Base-by-base conservation (phyloP, 2,888 invertebrate genomes). In the Lapara coniferarum region DNA sequence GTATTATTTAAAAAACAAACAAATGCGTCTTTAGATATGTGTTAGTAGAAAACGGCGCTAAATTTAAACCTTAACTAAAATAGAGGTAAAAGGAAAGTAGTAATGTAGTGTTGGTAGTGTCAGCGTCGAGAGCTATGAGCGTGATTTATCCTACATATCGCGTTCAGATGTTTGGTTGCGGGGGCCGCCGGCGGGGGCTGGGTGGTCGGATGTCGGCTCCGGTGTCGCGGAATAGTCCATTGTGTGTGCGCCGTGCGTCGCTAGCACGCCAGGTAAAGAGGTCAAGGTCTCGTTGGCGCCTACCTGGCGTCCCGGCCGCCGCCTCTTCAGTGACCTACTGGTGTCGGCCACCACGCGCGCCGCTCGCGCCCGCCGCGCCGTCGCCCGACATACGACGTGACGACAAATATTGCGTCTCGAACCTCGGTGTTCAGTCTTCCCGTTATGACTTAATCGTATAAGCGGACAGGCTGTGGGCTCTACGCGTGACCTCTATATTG, bases 221-320 rank as follows among this genome's bases (percentile, higher is more conserved):
- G 87, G 80, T 91, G 89, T 87, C 90, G 85, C 85, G 83, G 85
- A 91, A 89, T 88, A 84, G 89, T 82, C 86, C 86, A 90, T 91
- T 90, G 90, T 90, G 81, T 76, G 79, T 78, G 77, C 75, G 74
- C 74, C 77, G 75, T 77, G 79, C 79, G 77, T 75, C 75, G 78
- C 75, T 78, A 76, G 79, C 78, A 74, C 78, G 78, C 72, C 81
- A 80, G 77, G 83, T 84, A 89, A 89, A 88, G 85, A 77, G 91
- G 91, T 92, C 92, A 92, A 91, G 92, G 92, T 79, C 86, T 82
- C 80, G 73, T 75, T 79, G 90, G 90, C 91, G 91, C 90, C 90
- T 87, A 87, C 87, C 87, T 88, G 86, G 77, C 86, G 85, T 84
- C 83, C 84, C 81, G 80, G 80, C 77, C 80, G 73, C 77, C 75